Base-by-base conservation (phyloP, 2,888 invertebrate species). In the Kuschelorhynchus macadamiae region DNA sequence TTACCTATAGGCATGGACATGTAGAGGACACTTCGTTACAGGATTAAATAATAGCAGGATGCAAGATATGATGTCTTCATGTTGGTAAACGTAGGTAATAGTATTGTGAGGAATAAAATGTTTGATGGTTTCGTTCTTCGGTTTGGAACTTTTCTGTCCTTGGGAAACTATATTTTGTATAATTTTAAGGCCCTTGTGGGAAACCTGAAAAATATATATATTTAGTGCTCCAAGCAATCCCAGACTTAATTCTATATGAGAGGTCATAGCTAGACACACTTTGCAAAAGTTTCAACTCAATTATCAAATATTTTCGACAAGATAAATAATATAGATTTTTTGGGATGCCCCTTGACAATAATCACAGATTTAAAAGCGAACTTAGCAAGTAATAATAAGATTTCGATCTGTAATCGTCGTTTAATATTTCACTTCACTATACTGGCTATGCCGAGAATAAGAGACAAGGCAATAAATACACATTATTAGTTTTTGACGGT, bases 91-190 rank as follows among this genome's bases (percentile, higher is more conserved):
- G 81, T 93, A 95, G 46, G 97, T 94, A 81, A 97, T 93, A 81
- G 95, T 95, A 84, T 95, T 93, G 82, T 95, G 95, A 0, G 96
- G 96, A 72, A 97, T 95, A 84, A 96, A 92, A 83, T 97, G 97
- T 84, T 96, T 97, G 76, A 97, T 93, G 33, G 94, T 90, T 78
- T 90, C 84, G 67, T 82, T 83, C 66, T 85, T 85, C 11, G 84
- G 82, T 71, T 84, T 83, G 2, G 80, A 77, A 47, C 75, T 80
- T 62, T 80, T 82, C 25, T 75, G 74, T 5, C 67, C 76, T 52
- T 80, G 81, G 9, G 81, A 77, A 2, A 82, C 79, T 9, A 83
- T 74, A 53, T 89, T 95, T 85, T 97, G 97, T 72, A 96, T 90
- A 75, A 98, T 96, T 86, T 97, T 97, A 80, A 98, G 85, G 33